These are phyloP conservation scores for Balaeniceps rex DNA, from an alignment of 2,113 vertebrate species.

Conservation along the genomic window DNA sequence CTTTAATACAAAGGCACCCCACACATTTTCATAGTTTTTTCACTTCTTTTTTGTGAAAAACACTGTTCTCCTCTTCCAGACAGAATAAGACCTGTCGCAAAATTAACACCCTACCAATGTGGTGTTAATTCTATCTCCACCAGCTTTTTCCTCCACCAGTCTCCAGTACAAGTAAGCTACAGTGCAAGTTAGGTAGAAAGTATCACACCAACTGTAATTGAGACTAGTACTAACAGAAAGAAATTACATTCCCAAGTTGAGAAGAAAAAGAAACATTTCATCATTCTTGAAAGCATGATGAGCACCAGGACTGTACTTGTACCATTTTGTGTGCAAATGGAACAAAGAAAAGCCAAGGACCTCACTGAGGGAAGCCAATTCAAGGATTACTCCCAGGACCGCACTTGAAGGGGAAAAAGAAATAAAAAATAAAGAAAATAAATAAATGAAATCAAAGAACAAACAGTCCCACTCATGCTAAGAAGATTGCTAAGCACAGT, in stretches of 20 bases:
- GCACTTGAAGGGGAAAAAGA: not conserved
- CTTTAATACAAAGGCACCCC: not conserved
- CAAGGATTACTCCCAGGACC: not conserved
- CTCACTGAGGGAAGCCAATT: not conserved
- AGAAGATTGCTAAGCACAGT: not conserved
- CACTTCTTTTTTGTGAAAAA: not conserved
- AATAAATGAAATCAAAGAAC: not conserved
- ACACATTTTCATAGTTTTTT: not conserved
- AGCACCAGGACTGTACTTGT: not conserved
- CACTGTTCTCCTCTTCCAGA: not conserved
- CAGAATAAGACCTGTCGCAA: not conserved
- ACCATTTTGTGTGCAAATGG: not conserved
- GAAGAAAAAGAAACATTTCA: not conserved
- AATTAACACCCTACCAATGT: not conserved
- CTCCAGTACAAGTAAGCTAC: not conserved
- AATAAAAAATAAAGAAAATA: not conserved
- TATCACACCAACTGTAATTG: not conserved
- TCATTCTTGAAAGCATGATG: not conserved
- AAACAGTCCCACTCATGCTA: not conserved
- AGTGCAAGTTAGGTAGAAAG: not conserved
- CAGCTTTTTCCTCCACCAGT: not conserved
- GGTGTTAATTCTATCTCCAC: not conserved
- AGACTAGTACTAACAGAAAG: not conserved
- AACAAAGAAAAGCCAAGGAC: not conserved
- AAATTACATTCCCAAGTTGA: not conserved